Base-by-base conservation (phyloP, 2,797 vertebrate species). In the Coluber constrictor region DNA sequence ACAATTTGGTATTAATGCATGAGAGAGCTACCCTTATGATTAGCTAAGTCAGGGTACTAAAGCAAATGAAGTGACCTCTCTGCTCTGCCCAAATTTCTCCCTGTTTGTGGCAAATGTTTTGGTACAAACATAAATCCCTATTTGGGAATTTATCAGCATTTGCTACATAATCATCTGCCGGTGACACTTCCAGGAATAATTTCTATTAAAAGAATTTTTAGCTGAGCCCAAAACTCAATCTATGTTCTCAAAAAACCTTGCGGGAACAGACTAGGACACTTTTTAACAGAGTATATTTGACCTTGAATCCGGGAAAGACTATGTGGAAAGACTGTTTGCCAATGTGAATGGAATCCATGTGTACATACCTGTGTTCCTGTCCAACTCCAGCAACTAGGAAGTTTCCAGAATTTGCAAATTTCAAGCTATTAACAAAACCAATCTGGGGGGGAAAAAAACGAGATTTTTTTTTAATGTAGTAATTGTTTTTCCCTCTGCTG, bases 391-490 rank as follows among this genome's bases (percentile, higher is more conserved):
- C 99, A 94, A 99, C 99, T 91, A 99, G 96, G 96, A 99, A 99
- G 93, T 98, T 98, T 43, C 99, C 99, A 0, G 98, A 93, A 93
- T 97, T 98, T 0, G 99, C 99, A 97, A 99, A 99, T 97, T 99
- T 99, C 91, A 99, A 97, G 94, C 98, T 98, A 96, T 99, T 99
- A 96, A 99, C 96, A 93, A 99, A 99, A 74, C 99, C 99, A n/a
- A 97, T 93, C 99, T 99, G 95, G 51, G 8, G 51, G 51, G 51
- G 51, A 70, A 91, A 66, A 90, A 43, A 94, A 93, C 9, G 0
- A 63, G 3, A 20, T 32, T 2, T 70, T 32, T 7, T 18, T 27
- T 27, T 37, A 51, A 27, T 3, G n/a, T 13, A 51, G 23, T 5
- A 55, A n/a, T 16, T 55, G 16, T 86, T 66, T 87, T 29, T 3